Evolutionary conservation across 2,888 invertebrate species (phyloP), one percentile per base, ranked within the genome.

Genomic region (Deroplatys truncata): DNA sequence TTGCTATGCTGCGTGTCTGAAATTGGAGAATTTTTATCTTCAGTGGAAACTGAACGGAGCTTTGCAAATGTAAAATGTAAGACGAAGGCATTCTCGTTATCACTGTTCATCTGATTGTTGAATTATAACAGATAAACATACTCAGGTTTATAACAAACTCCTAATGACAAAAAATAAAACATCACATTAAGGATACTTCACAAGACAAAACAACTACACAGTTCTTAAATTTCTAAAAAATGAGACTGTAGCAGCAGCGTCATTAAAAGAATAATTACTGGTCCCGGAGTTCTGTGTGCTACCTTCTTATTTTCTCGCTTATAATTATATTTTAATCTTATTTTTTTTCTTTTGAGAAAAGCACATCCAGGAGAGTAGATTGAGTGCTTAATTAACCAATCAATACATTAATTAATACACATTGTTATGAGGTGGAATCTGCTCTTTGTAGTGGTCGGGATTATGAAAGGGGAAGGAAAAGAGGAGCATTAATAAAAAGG

Each of bases 351-450:
- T 35, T 31, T 83, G 15, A n/a, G n/a, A 82, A 83, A 87, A 72
- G 56, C 56, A 72, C 56, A 72, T 82, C 31, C n/a, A n/a, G n/a
- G 85, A 82, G 31, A 31, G 84, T 82, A 83, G 83, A 49, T 35
- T 88, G 84, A 85, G 88, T 88, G 72, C 84, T 91, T 90, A 90
- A 91, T 90, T 91, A 90, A 90, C 90, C 89, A 91, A 90, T 90
- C 91, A 90, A 91, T 91, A 90, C 86, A 89, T 90, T 91, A 91
- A 91, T 91, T 91, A 91, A 90, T 91, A 88, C 84, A 85, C 89
- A 91, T 91, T 91, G 91, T 91, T 90, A 85, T 43, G 84, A 82
- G 56, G 56, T 28, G 82, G 72, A 56, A 86, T 86, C 86, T 31
- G 56, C 56, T 72, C 56, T 72, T 72, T 72, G 56, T 72, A 72